Evolutionary conservation across 2,797 vertebrate genomes (phyloP).

Genomic region (Streptopelia turtur): DNA sequence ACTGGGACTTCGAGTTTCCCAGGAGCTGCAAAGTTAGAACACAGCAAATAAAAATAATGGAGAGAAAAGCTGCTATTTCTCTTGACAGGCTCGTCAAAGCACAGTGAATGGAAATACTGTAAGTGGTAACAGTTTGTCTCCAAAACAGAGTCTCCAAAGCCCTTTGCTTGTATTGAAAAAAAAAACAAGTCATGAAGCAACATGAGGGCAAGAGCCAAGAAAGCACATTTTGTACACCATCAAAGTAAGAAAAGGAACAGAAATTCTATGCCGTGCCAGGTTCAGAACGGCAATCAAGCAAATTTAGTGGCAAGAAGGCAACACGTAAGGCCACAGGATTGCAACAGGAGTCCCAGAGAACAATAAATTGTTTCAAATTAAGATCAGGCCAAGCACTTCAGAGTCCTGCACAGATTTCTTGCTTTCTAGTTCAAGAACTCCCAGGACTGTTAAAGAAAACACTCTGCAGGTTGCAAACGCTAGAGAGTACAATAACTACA

Average conservation of each 20-base stretch:
- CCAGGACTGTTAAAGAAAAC: not conserved
- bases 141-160: slow-evolving; percentile 63
- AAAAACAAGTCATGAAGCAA: slow-evolving; percentile 63
- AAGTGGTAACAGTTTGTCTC: slow-evolving; percentile 65
- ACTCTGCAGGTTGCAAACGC: not conserved
- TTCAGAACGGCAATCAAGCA: slow-evolving; percentile 56
- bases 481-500: not conserved
- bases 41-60: slow-evolving; percentile 71
- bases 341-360: slow-evolving; percentile 36
- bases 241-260: slow-evolving; percentile 68
- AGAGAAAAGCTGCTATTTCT: slow-evolving; percentile 48
- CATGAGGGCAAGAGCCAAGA: slow-evolving; percentile 65
- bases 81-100: slow-evolving; percentile 66
- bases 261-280: slow-evolving; percentile 39
- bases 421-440: slow-evolving; percentile 7
- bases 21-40: slow-evolving; percentile 60
- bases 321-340: slow-evolving; percentile 30
- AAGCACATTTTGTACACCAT: slow-evolving; percentile 54
- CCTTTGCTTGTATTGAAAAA: slow-evolving; percentile 64
- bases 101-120: slow-evolving; percentile 65
- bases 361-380: slow-evolving; percentile 44
- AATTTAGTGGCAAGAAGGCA: slow-evolving; percentile 51
- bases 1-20: slow-evolving; percentile 55
- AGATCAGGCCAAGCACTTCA: slow-evolving; percentile 13
- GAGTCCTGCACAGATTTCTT: not conserved